Conservation (phyloP, 2,113 vertebrate genomes). For the Terrapene triunguis region DNA sequence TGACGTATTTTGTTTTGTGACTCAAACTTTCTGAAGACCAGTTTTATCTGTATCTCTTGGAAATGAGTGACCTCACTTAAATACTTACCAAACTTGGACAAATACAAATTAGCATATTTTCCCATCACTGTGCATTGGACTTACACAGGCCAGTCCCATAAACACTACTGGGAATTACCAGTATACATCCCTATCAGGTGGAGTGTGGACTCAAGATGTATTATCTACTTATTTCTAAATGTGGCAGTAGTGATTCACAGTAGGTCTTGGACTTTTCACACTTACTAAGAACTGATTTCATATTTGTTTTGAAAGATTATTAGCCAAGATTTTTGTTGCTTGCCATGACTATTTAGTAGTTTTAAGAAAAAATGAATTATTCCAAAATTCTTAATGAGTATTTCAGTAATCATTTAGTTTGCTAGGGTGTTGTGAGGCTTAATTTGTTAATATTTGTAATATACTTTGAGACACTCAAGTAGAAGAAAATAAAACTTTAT, state of each 20-base stretch:
- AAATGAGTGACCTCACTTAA: background rate
- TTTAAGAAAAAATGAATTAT: background rate
- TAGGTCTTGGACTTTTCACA: fast-evolving
- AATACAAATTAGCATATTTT: fast-evolving
- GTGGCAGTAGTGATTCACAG: background rate
- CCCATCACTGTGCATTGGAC: background rate
- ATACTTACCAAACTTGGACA: background rate
- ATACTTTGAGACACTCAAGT: background rate
- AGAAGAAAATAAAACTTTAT: too few species aligned
- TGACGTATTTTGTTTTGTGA: background rate
- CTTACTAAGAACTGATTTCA: background rate
- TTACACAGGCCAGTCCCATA: fast-evolving
- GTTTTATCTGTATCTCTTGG: background rate
- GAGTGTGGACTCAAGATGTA: fast-evolving
- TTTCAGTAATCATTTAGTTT: background rate
- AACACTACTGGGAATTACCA: fast-evolving
- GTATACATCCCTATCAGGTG: background rate
- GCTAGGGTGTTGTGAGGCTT: fast-evolving
- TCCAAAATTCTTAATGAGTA: background rate
- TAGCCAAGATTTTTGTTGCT: background rate
- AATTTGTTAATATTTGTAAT: background rate
- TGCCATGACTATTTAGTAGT: fast-evolving
- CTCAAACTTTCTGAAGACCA: background rate
- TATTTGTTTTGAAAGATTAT: fast-evolving
- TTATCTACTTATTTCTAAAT: fast-evolving